Base-by-base conservation (phyloP, 2,797 vertebrate species). In the Tokudaia muenninki region DNA sequence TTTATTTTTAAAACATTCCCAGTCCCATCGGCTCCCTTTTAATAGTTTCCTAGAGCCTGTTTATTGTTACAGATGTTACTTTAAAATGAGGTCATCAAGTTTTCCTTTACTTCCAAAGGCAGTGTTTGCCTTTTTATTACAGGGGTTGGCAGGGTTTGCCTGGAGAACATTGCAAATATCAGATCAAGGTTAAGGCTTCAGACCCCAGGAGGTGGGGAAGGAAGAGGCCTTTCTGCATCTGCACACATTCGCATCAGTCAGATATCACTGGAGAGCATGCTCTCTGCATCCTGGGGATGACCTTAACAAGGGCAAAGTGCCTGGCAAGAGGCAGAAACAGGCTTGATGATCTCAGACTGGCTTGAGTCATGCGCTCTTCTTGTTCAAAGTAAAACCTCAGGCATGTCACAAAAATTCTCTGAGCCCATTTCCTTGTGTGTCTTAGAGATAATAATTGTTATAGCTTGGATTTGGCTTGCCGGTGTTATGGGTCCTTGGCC, bases 41-140 rank as follows among this genome's bases (percentile, higher is more conserved):
- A 94, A 93, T 86, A 96, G 94, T 88, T 92, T 97, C 83, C 63
- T 93, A 82, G 79, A 83, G 94, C 91, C 94, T 97, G 90, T 97
- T 97, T 98, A 94, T 97, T 97, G 93, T 94, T 96, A 95, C 97
- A 97, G 93, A 97, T 97, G 94, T 96, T 97, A 94, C 96, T 96
- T 93, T 96, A 95, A 95, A 94, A 89, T 96, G 95, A 96, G 94
- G 88, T 95, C 97, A 96, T 57, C 12, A 6, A 84, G 83, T 87
- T 96, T 91, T 87, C 70, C 84, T 90, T 90, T 77, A 41, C 88
- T 95, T 87, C 92, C 59, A 92, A 92, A 92, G 91, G 70, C 95
- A 89, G 24, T 59, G 4, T 95, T 94, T 97, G 92, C 65, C 88
- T 95, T 96, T 96, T 82, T 79, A 47, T 87, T 74, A 87, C 44